These are phyloP conservation scores for Dinoponera quadriceps DNA, from an alignment of 1,140 invertebrate species.

Conservation along the genomic window DNA sequence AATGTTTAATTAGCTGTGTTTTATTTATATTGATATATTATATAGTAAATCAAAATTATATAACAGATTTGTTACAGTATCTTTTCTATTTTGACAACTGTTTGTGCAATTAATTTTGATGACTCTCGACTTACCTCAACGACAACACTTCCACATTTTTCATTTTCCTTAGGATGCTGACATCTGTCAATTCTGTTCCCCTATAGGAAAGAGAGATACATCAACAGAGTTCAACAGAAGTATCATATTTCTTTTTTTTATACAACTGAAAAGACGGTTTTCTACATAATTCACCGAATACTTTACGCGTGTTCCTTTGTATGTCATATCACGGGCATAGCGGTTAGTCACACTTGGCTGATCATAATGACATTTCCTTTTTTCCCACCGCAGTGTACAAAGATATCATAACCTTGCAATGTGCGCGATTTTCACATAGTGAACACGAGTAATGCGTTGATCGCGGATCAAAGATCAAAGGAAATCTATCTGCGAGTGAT, in stretches of 20 bases:
- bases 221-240: slow-evolving; percentile 4
- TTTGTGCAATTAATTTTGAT: slow-evolving; percentile 19
- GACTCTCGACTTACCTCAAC: slow-evolving; percentile 88
- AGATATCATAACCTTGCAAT: slow-evolving; percentile 18
- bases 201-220: slow-evolving; percentile 86
- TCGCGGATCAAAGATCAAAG: not conserved
- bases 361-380: slow-evolving; percentile 21
- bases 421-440: not conserved
- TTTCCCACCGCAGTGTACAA: slow-evolving; percentile 25
- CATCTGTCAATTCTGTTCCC: slow-evolving; percentile 93
- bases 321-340: not conserved
- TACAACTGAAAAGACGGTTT: too few species aligned
- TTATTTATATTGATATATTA: slow-evolving; percentile 7
- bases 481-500: slow-evolving; percentile 7
- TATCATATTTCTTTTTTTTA: not conserved
- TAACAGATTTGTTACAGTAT: not conserved
- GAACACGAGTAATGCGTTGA: not conserved
- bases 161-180: slow-evolving; percentile 91
- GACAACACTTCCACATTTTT: slow-evolving; percentile 92
- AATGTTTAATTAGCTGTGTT: too few species aligned
- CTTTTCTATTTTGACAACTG: not conserved
- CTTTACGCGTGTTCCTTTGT: slow-evolving; percentile 27
- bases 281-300: not conserved
- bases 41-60: not conserved
- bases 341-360: slow-evolving; percentile 37